Evolutionary conservation across 2,113 vertebrate species (phyloP).

Genomic region (Aythya baeri): DNA sequence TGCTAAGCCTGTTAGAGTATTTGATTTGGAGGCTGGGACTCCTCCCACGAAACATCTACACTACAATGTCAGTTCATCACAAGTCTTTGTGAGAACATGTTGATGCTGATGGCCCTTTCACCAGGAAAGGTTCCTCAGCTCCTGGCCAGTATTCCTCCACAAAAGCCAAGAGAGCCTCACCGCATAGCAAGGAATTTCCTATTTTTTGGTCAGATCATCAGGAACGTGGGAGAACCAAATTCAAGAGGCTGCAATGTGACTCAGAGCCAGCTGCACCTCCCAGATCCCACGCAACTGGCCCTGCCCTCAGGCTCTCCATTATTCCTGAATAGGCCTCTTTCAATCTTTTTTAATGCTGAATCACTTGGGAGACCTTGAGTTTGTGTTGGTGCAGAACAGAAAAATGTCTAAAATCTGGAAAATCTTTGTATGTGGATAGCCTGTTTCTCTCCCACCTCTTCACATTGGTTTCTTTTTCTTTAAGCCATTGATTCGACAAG

Average conservation of each 20-base stretch:
- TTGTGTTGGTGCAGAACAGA: background rate
- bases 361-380: background rate
- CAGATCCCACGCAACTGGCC: background rate
- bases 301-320: background rate
- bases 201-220: background rate
- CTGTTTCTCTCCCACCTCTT: background rate
- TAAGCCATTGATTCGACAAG: background rate
- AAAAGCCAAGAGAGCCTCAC: background rate
- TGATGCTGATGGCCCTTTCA: background rate
- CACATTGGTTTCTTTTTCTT: background rate
- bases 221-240: background rate
- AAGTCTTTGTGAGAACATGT: background rate
- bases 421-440: background rate
- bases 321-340: background rate
- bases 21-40: background rate
- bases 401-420: background rate
- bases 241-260: background rate
- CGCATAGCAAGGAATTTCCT: background rate
- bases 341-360: background rate
- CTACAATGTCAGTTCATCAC: background rate
- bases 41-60: background rate
- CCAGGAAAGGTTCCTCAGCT: background rate
- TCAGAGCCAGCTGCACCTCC: slow-evolving; percentile 3
- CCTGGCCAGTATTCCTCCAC: background rate
- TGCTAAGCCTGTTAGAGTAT: background rate